Evolutionary conservation across 2,113 vertebrate species (phyloP).

Genomic region (Entosphenus tridentatus): DNA sequence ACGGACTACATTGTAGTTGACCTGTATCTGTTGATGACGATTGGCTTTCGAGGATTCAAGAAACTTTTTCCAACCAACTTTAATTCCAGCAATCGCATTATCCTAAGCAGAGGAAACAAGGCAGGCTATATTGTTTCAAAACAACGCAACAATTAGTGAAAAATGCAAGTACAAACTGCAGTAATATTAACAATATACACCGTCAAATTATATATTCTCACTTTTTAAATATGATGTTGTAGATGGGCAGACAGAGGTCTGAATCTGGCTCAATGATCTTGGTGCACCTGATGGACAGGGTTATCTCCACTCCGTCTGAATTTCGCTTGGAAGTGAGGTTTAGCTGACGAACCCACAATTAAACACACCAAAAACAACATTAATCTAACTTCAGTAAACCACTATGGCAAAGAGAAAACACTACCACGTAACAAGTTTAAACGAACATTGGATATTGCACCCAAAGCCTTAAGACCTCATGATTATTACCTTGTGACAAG

Average conservation of each 20-base stretch:
- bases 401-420: too few relatives aligned
- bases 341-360: background rate
- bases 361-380: too few relatives aligned
- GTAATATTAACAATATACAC: too few relatives aligned
- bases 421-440: too few relatives aligned
- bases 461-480: too few relatives aligned
- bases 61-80: slow-evolving; percentile 1
- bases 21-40: background rate
- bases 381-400: too few relatives aligned
- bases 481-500: too few relatives aligned
- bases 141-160: too few relatives aligned
- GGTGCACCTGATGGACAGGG: background rate
- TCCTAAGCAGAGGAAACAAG: background rate
- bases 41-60: background rate
- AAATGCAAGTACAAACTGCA: too few relatives aligned
- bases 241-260: background rate
- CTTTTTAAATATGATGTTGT: background rate
- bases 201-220: background rate
- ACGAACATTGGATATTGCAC: too few relatives aligned
- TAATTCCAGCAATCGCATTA: slow-evolving; percentile 1
- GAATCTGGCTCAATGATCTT: background rate
- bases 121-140: too few relatives aligned
- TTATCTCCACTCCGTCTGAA: background rate
- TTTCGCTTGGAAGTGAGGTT: background rate
- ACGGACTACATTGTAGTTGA: background rate